Base-by-base conservation (phyloP, 2,113 vertebrate genomes). In the Macrotis lagotis region DNA sequence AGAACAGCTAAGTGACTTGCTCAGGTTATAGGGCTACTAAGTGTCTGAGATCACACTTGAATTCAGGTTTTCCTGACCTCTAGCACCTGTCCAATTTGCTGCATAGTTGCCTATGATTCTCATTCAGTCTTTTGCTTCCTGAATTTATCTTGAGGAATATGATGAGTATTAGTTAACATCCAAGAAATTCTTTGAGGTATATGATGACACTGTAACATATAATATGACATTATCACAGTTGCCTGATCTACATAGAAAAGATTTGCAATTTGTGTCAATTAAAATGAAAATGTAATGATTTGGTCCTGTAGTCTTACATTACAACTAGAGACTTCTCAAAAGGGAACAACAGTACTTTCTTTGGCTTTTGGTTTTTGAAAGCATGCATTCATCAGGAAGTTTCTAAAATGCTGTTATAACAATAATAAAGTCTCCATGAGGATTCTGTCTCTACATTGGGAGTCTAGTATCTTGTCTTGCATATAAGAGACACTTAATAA, bases 221-320 rank as follows among this genome's bases (percentile, higher is more conserved):
- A 83, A 83, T n/a, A n/a, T 22, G 66, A 83, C n/a, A 0, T 44
- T 66, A 66, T 11, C 66, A 83, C 66, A 83, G 66, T 83, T 83
- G 93, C 6, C 48, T 37, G 50, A 66, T 90, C 25, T 5, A 44
- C 90, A 93, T 50, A 95, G 94, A 92, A 96, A 96, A 50, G 90
- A 90, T 5, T 91, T 90, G 49, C 10, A 51, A 49, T 90, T 48
- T 28, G 53, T 49, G n/a, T 91, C 90, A 93, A n/a, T 49, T 88
- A 48, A 93, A 93, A 91, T 47, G 28, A 50, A 92, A 94, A 88
- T 44, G 1, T 48, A 93, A 51, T 47, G 16, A 7, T 52, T 91
- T 95, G 31, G 24, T 51, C 50, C 51, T 90, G 1, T 16, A 88
- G 51, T 96, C 2, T 12, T 51, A 91, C 25, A n/a, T 89, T 90